Evolutionary conservation across 2,888 invertebrate species (phyloP).

Genomic region (Macropis europaea): DNA sequence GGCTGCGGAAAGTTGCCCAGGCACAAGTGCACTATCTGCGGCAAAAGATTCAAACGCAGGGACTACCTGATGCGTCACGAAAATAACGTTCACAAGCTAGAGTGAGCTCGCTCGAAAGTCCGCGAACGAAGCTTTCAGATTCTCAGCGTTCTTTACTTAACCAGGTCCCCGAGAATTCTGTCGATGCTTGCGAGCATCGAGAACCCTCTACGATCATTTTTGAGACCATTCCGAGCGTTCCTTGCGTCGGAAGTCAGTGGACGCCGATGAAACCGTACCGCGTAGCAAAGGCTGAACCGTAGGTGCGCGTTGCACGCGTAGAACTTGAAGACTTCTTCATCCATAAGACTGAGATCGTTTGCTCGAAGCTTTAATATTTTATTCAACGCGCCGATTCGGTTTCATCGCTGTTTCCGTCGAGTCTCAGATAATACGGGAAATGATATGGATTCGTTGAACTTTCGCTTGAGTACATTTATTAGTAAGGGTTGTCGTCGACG

Average conservation of each 20-base stretch:
- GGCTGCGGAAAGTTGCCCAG: constrained; percentile 68
- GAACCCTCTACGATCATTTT: no score
- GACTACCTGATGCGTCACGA: constrained; percentile 71
- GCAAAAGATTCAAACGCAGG: constrained; percentile 74
- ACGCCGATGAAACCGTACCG: no score
- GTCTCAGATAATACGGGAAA: neutral
- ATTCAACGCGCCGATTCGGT: neutral
- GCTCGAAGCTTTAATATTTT: neutral
- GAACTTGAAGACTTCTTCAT: constrained; percentile 14
- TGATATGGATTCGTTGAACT: neutral
- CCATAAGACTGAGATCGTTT: constrained; percentile 35
- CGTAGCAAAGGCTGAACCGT: no score
- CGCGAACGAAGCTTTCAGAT: no score
- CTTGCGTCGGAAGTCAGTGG: no score
- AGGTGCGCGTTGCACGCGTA: no score
- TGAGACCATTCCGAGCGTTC: no score
- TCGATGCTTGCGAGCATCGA: no score
- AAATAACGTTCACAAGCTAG: constrained; percentile 56
- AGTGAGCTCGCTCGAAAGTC: no score
- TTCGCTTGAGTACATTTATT: neutral
- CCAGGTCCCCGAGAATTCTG: no score
- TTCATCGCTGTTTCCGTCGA: neutral
- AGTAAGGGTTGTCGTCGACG: neutral
- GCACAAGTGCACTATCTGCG: constrained; percentile 70
- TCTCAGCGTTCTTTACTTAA: no score